These are phyloP conservation scores for Polietes domitor DNA, from an alignment of 2,888 invertebrate species.

Conservation along the genomic window DNA sequence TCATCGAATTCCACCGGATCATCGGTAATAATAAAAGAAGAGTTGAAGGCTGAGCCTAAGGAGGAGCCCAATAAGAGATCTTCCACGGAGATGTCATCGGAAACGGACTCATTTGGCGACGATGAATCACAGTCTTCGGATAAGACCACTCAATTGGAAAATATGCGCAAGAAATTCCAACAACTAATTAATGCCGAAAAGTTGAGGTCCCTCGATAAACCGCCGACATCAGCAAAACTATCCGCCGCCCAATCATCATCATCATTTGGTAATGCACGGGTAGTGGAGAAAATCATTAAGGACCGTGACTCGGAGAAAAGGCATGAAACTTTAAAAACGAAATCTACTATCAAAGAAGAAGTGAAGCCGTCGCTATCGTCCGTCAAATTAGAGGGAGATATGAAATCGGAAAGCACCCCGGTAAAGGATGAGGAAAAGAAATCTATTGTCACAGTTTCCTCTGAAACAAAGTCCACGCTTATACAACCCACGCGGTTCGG, in stretches of 20 bases:
- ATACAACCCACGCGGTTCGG: constrained; percentile 72
- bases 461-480: constrained; percentile 69
- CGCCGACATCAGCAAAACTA: constrained; percentile 60
- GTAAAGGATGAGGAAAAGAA: constrained; percentile 71
- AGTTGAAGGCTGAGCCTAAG: constrained; percentile 66
- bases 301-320: constrained; percentile 74
- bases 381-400: constrained; percentile 64
- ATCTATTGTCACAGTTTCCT: constrained; percentile 56
- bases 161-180: constrained; percentile 75
- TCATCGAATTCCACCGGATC: not conserved
- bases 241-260: no score
- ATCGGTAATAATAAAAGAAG: constrained; percentile 51
- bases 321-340: constrained; percentile 73
- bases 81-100: constrained; percentile 79
- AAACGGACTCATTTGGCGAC: constrained; percentile 79
- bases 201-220: constrained; percentile 70
- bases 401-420: constrained; percentile 38
- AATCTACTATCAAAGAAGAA: constrained; percentile 70
- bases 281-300: constrained; percentile 76
- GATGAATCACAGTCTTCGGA: constrained; percentile 81
- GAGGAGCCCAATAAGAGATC: constrained; percentile 73
- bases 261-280: constrained; percentile 69
- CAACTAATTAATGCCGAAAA: constrained; percentile 75
- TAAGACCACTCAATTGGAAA: constrained; percentile 76
- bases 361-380: constrained; percentile 30